Percentiles rank a stretch among this genome's conserved stretches.
phyloP scores from a whole-genome alignment of 2,888 invertebrate genomes.

The Empis stercorea region DNA sequence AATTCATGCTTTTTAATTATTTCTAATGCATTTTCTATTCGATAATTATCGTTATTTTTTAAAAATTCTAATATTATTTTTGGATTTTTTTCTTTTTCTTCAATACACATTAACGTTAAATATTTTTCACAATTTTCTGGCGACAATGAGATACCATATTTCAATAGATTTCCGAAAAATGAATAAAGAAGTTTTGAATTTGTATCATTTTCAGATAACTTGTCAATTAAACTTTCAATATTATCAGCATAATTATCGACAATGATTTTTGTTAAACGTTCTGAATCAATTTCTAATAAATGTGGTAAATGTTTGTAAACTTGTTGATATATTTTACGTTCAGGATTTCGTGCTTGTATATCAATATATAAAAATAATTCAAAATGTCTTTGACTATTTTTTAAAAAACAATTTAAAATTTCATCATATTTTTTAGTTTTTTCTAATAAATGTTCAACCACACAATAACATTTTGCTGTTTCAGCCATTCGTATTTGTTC shows the following conservation, averaged over 20 bases:
- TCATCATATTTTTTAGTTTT: slow-evolving; percentile 45
- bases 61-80: slow-evolving; percentile 42
- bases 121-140: slow-evolving; percentile 44
- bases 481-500: slow-evolving; percentile 48
- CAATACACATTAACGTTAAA: slow-evolving; percentile 47
- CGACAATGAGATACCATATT: slow-evolving; percentile 27
- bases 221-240: slow-evolving; percentile 36
- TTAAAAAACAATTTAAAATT: slow-evolving; percentile 54
- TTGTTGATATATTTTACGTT: slow-evolving; percentile 38
- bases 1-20: slow-evolving; percentile 50
- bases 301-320: slow-evolving; percentile 37
- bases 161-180: slow-evolving; percentile 48
- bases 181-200: slow-evolving; percentile 34
- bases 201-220: slow-evolving; percentile 11
- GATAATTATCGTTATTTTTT: slow-evolving; percentile 42
- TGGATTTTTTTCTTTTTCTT: slow-evolving; percentile 36
- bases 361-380: slow-evolving; percentile 48
- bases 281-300: slow-evolving; percentile 46
- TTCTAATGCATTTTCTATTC: slow-evolving; percentile 48
- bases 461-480: slow-evolving; percentile 53
- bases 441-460: slow-evolving; percentile 57
- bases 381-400: slow-evolving; percentile 46
- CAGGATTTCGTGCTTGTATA: slow-evolving; percentile 33
- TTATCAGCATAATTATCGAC: slow-evolving; percentile 41
- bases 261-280: slow-evolving; percentile 49